Percentiles rank a stretch among this genome's conserved stretches.
Conservation (phyloP, 2,888 invertebrate genomes). For the Neoitamus cyanurus region DNA sequence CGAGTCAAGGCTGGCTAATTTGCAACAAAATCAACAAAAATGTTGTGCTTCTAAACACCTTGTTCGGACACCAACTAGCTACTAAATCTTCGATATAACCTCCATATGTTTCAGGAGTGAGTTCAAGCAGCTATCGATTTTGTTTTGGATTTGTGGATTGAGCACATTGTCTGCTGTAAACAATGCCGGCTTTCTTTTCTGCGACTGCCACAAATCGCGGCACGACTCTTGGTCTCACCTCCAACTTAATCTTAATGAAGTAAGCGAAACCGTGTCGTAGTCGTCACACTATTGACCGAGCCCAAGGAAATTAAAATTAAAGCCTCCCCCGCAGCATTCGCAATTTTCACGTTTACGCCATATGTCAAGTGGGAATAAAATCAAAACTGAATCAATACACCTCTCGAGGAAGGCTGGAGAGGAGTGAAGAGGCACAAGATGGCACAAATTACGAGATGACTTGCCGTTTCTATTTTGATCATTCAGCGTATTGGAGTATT, state of each 20-base stretch:
- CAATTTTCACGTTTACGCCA: not conserved
- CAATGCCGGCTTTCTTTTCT: not conserved
- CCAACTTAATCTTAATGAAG: not conserved
- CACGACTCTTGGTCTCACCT: not conserved
- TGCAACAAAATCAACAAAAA: not conserved
- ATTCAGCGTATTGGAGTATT: not conserved
- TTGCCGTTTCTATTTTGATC: not conserved
- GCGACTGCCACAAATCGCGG: not conserved
- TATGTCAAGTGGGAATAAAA: not conserved
- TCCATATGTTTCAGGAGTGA: not conserved
- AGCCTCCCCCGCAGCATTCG: not conserved
- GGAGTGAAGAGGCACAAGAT: not conserved
- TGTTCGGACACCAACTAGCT: not conserved
- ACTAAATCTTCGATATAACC: not conserved
- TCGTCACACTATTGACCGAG: not conserved
- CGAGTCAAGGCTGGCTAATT: not conserved
- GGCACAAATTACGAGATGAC: not conserved
- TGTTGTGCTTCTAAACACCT: not conserved
- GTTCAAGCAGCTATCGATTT: not conserved
- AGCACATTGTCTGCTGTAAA: not conserved
- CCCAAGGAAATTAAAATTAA: not conserved
- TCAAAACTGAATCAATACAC: not conserved
- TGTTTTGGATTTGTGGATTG: not conserved
- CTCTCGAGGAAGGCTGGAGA: not conserved
- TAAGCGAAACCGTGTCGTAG: not conserved